Evolutionary conservation across 2,888 invertebrate genomes (phyloP).

Genomic region (Andrena praecox): DNA sequence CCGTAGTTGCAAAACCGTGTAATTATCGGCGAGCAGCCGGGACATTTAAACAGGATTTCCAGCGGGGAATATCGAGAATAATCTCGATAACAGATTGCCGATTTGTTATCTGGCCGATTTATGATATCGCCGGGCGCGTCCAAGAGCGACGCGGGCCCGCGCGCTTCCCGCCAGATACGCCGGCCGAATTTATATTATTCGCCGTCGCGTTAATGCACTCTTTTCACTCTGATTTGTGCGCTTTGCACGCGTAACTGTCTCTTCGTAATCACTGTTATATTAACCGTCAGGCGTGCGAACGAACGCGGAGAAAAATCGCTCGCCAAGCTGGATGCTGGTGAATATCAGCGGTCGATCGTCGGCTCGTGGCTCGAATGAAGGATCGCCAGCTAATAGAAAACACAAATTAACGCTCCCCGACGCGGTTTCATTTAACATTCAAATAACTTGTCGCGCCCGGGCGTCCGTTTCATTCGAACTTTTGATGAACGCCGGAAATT

Average conservation of each 20-base stretch:
- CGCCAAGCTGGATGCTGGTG: background rate
- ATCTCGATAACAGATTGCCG: constrained; percentile 63
- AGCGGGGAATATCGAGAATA: constrained; percentile 66
- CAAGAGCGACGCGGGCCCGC: constrained; percentile 13
- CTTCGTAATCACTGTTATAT: constrained; percentile 24
- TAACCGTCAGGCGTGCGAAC: background rate
- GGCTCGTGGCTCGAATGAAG: background rate
- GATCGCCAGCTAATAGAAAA: constrained; percentile 48
- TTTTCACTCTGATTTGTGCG: constrained; percentile 26
- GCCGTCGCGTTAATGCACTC: constrained; percentile 38
- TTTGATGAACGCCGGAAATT: constrained; percentile 58
- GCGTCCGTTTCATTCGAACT: constrained; percentile 56
- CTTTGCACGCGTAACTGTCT: background rate
- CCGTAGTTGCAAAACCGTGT: constrained; percentile 57
- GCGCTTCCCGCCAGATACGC: constrained; percentile 8
- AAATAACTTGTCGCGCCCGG: constrained; percentile 51
- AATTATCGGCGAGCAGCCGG: constrained; percentile 62
- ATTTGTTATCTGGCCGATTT: constrained; percentile 69
- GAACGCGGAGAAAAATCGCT: constrained; percentile 8
- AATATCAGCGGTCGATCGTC: constrained; percentile 40
- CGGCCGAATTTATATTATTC: constrained; percentile 40
- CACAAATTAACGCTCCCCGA: constrained; percentile 52
- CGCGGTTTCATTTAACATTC: constrained; percentile 55
- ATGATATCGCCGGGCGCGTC: constrained; percentile 54
- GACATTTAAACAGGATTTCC: constrained; percentile 65